Evolutionary conservation across 2,113 vertebrate genomes (phyloP), one percentile per base, ranked within the genome.

Genomic region (Hippocampus guttulatus): DNA sequence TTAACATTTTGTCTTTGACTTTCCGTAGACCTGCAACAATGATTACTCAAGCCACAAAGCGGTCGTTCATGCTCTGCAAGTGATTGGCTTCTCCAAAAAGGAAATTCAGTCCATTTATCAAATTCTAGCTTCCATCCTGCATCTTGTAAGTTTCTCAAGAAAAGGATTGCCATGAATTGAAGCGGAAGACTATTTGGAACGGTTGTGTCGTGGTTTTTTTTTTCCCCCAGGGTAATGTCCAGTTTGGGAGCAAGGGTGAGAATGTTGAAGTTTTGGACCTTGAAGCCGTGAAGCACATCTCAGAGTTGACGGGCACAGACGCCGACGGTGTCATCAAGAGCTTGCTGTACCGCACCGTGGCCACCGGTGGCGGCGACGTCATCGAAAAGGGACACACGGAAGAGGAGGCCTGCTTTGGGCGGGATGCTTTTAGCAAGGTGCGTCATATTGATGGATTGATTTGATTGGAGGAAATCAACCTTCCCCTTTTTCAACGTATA

Each of bases 351-450:
- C 94, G 96, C 11, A 96, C 94, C 0, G 94, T 97, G 84, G 95
- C 95, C 15, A 91, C 96, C 0, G 96, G 95, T 1, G 92, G 95
- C 0, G 92, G 95, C 0, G 96, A 98, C 5, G 90, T 98, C 75
- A 98, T 98, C 2, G 91, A 94, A 71, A 98, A 96, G 77, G 94
- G 92, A 0, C 94, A 98, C 89, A 92, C 90, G 0, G 81, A 77
- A 16, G 81, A 92, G 2, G 95, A 97, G 45, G 95, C 95, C 45
- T 91, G 88, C 70, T 95, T 93, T 0, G 95, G 94, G n/a, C 84
- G 93, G 4, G 94, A 97, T 0, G 96, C 96, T n/a, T 96, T 96
- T 0, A 94, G 90, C 75, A 98, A 98, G 95, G 96, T 98, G 71
- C 78, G 14, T 20, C 38, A 18, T 4, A 63, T 25, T 38, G 11